Base-by-base conservation (phyloP, 2,888 invertebrate genomes). In the Spicauda simplicius region DNA sequence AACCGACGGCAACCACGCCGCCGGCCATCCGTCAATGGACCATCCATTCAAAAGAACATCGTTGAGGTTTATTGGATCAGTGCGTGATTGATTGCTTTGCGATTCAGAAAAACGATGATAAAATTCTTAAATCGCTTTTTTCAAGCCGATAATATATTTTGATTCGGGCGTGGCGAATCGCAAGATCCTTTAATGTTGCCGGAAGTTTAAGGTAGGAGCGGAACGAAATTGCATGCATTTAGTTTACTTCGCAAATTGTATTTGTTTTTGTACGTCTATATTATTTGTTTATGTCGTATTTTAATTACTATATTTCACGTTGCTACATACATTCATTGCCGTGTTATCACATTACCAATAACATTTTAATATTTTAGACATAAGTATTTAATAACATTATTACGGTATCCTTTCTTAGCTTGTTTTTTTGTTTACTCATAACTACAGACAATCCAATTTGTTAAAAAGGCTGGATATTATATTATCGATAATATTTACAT, bases 11-110 rank as follows among this genome's bases (percentile, higher is more conserved):
- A 50, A 50, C 50, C 50, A 87, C 77, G 79, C 90, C 90, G 90
- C 86, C 85, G 89, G 91, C 87, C 89, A 86, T 72, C 74, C 82
- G 83, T 91, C 91, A 92, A 92, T 87, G 76, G 82, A 76, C 77
- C 83, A 90, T 87, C 87, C 78, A 91, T 91, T 91, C 90, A 93
- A 92, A 93, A 91, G 93, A 87, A 89, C 92, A 92, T 92, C 93
- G 92, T 91, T 92, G 92, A 93, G 93, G 93, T 93, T 93, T 93
- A 93, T 93, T 93, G 93, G 93, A 93, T 93, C 91, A 93, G 91
- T 90, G 91, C 90, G 90, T 92, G 93, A 93, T 93, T 91, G 93
- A 93, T 93, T 92, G 91, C 90, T 75, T 80, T 80, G 82, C 83
- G 75, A 80, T 79, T 84, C 16, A 19, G 48, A 33, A 63, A 37